A percentile compares a stretch with the other conserved stretches of the same genome.
Conservation (phyloP, 2,113 vertebrate genomes). For the Dinomys branickii region DNA sequence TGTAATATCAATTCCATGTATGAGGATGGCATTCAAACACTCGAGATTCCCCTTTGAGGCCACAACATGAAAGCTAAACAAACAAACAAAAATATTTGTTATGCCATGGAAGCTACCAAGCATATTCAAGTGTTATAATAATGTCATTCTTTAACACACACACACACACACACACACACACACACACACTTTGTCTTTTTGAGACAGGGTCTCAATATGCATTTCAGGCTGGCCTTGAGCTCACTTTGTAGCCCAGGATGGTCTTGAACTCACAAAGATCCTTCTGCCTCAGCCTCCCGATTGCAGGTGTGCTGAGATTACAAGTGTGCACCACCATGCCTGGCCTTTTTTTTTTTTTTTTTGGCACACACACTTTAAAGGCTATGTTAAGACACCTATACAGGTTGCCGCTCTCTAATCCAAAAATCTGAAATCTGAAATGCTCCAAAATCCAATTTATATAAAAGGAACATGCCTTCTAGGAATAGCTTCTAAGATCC, state of each 20-base stretch:
- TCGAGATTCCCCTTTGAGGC: slow-evolving; percentile 95
- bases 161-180: not conserved
- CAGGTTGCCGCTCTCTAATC: not conserved
- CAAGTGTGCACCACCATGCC: too few relatives aligned
- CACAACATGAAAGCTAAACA: slow-evolving; percentile 94
- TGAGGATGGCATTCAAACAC: slow-evolving; percentile 94
- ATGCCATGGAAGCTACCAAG: slow-evolving; percentile 11
- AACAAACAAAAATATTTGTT: slow-evolving; percentile 37
- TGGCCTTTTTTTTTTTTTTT: too few relatives aligned
- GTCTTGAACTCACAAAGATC: too few relatives aligned
- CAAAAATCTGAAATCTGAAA: not conserved
- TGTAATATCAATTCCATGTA: slow-evolving; percentile 92
- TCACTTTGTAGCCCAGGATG: too few relatives aligned
- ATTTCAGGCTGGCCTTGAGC: too few relatives aligned
- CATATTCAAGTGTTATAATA: not conserved
- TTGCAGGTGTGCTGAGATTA: too few relatives aligned
- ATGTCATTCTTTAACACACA: not conserved
- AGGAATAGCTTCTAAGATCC: not conserved
- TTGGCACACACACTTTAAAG: not conserved
- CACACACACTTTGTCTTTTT: not conserved
- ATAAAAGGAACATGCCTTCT: not conserved
- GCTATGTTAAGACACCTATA: not conserved
- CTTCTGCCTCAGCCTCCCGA: too few relatives aligned
- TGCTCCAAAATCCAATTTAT: not conserved
- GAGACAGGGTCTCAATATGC: too few relatives aligned